Percentiles rank a stretch among this genome's conserved stretches.
Evolutionary conservation across 2,888 invertebrate species (phyloP).

Genomic region (Strigamia transsilvanica): DNA sequence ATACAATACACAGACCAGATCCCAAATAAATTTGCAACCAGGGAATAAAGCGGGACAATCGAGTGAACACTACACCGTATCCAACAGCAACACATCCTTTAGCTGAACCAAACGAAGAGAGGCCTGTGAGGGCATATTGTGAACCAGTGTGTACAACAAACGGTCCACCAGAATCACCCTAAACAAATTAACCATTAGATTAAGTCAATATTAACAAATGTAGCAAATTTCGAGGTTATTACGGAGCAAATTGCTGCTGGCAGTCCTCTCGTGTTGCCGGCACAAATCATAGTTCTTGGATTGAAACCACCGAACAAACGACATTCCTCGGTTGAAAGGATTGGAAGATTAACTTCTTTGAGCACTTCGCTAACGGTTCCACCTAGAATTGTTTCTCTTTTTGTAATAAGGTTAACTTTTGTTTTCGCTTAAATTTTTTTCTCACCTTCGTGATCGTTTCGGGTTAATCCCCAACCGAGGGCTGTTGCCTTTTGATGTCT

Average conservation of each 20-base stretch:
- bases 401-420: no score
- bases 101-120: not conserved
- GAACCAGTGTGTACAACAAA: not conserved
- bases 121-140: not conserved
- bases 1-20: not conserved
- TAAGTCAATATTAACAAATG: no score
- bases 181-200: not conserved
- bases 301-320: conserved; percentile 12
- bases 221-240: no score
- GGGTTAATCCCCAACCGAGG: not conserved
- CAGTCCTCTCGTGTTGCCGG: conserved; percentile 3
- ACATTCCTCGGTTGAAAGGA: not conserved
- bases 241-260: not conserved
- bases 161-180: conserved; percentile 40
- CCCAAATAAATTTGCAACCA: not conserved
- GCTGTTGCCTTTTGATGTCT: not conserved
- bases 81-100: conserved; percentile 9
- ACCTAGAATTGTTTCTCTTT: no score
- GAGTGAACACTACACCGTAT: conserved; percentile 4
- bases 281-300: conserved; percentile 10
- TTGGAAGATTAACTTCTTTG: no score
- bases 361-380: no score
- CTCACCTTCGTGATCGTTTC: not conserved
- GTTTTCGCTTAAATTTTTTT: no score
- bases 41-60: not conserved